Evolutionary conservation across 2,797 vertebrate genomes (phyloP).

Genomic region (Liparis tanakae): DNA sequence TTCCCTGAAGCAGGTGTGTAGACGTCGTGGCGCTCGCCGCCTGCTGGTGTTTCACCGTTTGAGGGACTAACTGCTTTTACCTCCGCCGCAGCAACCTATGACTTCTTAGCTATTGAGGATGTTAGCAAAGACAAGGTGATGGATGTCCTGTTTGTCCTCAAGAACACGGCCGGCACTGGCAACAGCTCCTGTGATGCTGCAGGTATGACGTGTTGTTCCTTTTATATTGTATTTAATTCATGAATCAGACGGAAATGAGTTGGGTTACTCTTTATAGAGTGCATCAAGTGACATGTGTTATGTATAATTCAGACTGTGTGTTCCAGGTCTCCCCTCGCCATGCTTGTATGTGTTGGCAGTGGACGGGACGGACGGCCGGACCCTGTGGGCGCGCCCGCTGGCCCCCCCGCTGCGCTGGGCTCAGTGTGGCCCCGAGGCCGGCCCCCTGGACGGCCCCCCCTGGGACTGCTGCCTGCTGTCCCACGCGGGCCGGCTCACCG

Average conservation of each 20-base stretch:
- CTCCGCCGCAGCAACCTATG: constrained; percentile 82
- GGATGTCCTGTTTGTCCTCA: constrained; percentile 90
- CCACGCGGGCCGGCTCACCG: constrained; percentile 76
- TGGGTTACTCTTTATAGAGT: background rate
- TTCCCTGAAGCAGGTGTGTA: constrained; percentile 83
- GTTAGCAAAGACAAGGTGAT: constrained; percentile 87
- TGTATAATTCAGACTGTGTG: constrained; percentile 21
- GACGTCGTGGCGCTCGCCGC: background rate
- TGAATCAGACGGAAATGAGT: background rate
- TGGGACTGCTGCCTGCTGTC: constrained; percentile 88
- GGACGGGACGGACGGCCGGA: constrained; percentile 87
- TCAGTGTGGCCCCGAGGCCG: constrained; percentile 81
- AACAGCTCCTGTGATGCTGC: constrained; percentile 83
- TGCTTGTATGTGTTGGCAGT: constrained; percentile 86
- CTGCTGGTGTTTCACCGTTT: constrained; percentile 1
- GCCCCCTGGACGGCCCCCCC: constrained; percentile 1
- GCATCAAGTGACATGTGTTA: background rate
- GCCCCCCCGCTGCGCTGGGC: constrained; percentile 82
- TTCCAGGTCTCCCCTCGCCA: constrained; percentile 84
- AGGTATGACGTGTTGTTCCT: constrained; percentile 74
- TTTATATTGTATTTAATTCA: background rate
- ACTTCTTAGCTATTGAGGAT: constrained; percentile 85
- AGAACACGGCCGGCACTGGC: constrained; percentile 62
- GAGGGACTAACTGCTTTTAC: background rate
- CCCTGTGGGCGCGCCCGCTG: constrained; percentile 85